Base-by-base conservation (phyloP, 2,888 invertebrate genomes). In the Leptinotarsa peninsularis region DNA sequence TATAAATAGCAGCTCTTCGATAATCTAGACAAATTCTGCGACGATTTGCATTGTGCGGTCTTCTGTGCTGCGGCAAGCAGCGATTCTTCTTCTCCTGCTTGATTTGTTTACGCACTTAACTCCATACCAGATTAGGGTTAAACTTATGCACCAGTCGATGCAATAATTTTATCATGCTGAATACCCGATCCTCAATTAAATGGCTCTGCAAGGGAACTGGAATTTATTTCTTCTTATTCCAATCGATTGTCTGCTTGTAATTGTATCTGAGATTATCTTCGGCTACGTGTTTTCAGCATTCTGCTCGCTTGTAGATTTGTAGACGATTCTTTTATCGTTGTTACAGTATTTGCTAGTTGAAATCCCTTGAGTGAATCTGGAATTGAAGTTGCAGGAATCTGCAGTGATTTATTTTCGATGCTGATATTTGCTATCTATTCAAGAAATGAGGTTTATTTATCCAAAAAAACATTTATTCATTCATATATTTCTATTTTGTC, bases 1-100 rank as follows among this genome's bases (percentile, higher is more conserved):
- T 77, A 81, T 79, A 81, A 80, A 81, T 79, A 78, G 75, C 79
- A 77, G 63, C 23, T 63, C 79, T 81, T 82, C 85, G 87, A 87
- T 88, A 88, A 88, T 88, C 87, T 88, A 86, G 88, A 88, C 88
- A 88, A 88, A 88, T 88, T 88, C 87, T 84, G 86, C 84, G 85
- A 88, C 88, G 87, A 88, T 88, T 88, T 87, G 87, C 88, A 88
- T 88, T 88, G 87, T 88, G 86, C 86, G 86, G 86, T 86, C 87
- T 86, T 82, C 84, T 85, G 84, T 43, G 43, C 43, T 84, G 81
- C 82, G 81, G 79, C 69, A 50, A n/a, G 66, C 54, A 43, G 67
- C 73, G 71, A 71, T 73, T 70, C 76, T 73, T 71, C 71, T 73
- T 71, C 66, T 70, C 70, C 56, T 66, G 21, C 84, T 85, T 88